Percentiles rank a stretch among this genome's conserved stretches.
Evolutionary conservation across 2,888 invertebrate species (phyloP).

Genomic region (Dermolepida albohirtum): DNA sequence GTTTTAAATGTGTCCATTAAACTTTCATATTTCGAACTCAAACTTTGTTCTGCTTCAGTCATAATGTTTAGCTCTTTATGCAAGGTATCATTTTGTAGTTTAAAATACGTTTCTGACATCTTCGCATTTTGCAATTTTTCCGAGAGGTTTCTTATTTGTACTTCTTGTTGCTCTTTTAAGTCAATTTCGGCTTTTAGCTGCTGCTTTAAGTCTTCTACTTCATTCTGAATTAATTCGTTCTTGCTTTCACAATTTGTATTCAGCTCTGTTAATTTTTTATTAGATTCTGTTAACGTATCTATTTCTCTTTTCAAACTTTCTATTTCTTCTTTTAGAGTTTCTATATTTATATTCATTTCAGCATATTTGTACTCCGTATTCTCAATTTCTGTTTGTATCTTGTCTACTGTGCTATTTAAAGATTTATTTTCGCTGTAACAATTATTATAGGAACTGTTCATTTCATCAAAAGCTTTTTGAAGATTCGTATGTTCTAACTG

Average conservation of each 20-base stretch:
- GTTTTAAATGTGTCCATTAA: constrained; percentile 20
- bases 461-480: constrained; percentile 71
- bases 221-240: constrained; percentile 53
- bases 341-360: constrained; percentile 67
- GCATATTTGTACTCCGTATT: constrained; percentile 61
- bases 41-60: constrained; percentile 51
- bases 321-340: constrained; percentile 62
- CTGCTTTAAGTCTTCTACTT: constrained; percentile 56
- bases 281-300: constrained; percentile 56
- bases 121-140: constrained; percentile 62
- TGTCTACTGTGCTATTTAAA: constrained; percentile 65
- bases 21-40: constrained; percentile 52
- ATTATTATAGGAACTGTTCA: constrained; percentile 68
- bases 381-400: constrained; percentile 63
- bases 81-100: constrained; percentile 58
- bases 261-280: constrained; percentile 50
- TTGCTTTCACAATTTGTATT: constrained; percentile 53
- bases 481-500: constrained; percentile 67
- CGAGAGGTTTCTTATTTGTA: constrained; percentile 55
- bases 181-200: constrained; percentile 55
- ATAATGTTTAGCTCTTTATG: constrained; percentile 54
- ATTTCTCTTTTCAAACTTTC: constrained; percentile 57
- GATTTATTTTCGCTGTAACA: constrained; percentile 56
- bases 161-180: constrained; percentile 50
- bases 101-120: constrained; percentile 60